A percentile compares a stretch with the other conserved stretches of the same genome.
These are phyloP conservation scores for Diabrotica balteata DNA, from an alignment of 2,888 invertebrate genomes.

Conservation along the genomic window DNA sequence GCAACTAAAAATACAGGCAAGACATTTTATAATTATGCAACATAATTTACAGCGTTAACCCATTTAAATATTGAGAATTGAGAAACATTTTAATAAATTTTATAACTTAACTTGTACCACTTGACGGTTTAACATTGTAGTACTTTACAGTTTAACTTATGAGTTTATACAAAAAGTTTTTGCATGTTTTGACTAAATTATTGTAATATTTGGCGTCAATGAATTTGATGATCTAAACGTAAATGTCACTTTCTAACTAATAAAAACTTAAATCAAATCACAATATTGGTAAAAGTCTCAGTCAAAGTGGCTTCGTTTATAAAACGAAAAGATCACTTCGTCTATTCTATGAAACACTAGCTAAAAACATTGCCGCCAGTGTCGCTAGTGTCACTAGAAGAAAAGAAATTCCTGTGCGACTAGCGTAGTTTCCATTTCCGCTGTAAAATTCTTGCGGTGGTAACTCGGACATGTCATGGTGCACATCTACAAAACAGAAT, in stretches of 20 bases:
- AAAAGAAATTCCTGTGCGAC: constrained; percentile 31
- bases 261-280: constrained; percentile 30
- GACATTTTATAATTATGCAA: too few species aligned
- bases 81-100: too few species aligned
- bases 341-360: constrained; percentile 40
- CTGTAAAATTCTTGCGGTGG: constrained; percentile 26
- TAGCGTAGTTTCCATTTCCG: constrained; percentile 23
- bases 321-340: constrained; percentile 45
- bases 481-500: constrained; percentile 28
- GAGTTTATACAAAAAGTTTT: too few species aligned
- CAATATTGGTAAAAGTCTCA: constrained; percentile 39
- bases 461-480: constrained; percentile 33
- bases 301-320: constrained; percentile 48
- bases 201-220: constrained; percentile 5
- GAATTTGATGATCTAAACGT: neutral
- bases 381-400: constrained; percentile 38
- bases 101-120: too few species aligned
- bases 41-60: too few species aligned
- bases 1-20: too few species aligned
- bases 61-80: too few species aligned
- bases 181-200: too few species aligned
- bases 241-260: constrained; percentile 17
- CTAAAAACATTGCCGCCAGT: constrained; percentile 34
- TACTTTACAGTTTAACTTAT: too few species aligned
- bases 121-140: too few species aligned